These are phyloP conservation scores for Brachypteracias leptosomus DNA, from an alignment of 2,113 vertebrate species.

Conservation along the genomic window DNA sequence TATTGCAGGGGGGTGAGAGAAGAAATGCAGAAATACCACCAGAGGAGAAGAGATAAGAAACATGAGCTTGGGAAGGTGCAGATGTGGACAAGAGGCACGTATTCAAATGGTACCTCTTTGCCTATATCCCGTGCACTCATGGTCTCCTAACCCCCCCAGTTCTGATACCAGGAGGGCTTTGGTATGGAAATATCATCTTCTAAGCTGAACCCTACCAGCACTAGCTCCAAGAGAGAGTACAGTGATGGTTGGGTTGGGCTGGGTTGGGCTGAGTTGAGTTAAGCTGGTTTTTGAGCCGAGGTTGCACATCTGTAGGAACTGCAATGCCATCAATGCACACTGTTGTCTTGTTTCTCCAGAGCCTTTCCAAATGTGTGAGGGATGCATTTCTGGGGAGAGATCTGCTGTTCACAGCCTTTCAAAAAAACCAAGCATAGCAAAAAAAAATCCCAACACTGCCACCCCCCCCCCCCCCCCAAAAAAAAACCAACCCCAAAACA, in stretches of 20 bases:
- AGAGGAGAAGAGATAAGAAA: not conserved
- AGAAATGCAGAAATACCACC: not conserved
- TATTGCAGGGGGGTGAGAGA: not conserved
- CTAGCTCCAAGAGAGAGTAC: fast-evolving
- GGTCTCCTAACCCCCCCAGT: not conserved
- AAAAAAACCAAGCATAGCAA: not conserved
- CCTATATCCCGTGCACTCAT: fast-evolving
- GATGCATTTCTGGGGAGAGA: not conserved
- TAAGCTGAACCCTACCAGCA: not conserved
- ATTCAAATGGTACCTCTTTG: not conserved
- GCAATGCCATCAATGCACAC: fast-evolving
- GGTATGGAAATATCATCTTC: not conserved
- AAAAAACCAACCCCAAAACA: no score
- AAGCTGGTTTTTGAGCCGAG: not conserved
- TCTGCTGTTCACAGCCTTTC: not conserved
- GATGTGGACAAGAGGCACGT: not conserved
- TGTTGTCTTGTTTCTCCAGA: not conserved
- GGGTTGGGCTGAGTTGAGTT: not conserved
- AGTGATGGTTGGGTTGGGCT: not conserved
- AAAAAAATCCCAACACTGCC: not conserved
- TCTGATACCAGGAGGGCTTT: not conserved
- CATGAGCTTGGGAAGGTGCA: not conserved
- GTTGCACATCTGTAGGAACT: not conserved
- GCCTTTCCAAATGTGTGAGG: not conserved
- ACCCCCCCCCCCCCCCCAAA: no score